A percentile compares a stretch with the other conserved stretches of the same genome.
phyloP scores from a whole-genome alignment of 2,113 vertebrate species.

The Fulica atra region DNA sequence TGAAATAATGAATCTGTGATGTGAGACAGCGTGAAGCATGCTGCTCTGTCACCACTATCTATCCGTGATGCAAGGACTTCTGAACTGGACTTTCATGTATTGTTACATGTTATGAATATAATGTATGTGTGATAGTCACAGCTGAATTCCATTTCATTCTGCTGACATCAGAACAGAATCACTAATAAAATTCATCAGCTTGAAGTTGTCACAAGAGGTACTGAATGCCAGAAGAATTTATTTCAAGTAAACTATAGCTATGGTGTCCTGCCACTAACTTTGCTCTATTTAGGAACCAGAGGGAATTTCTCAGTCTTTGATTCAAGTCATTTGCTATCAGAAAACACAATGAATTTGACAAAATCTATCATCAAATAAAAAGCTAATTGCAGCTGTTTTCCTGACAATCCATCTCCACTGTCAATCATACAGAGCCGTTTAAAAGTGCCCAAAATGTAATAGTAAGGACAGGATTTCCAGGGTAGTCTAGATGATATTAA shows the following conservation, averaged over 20 bases:
- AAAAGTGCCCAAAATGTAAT: background rate
- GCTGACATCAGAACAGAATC: background rate
- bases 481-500: background rate
- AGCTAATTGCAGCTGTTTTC: background rate
- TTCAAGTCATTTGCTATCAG: background rate
- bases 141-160: background rate
- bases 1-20: background rate
- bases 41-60: background rate
- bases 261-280: background rate
- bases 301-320: background rate
- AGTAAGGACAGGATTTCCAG: background rate
- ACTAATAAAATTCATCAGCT: background rate
- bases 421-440: background rate
- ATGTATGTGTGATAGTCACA: background rate
- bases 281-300: background rate
- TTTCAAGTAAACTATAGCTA: background rate
- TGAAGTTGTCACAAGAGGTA: background rate
- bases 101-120: fast-evolving
- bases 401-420: background rate
- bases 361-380: background rate
- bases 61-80: background rate
- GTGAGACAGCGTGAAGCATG: background rate
- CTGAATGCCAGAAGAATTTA: background rate
- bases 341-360: background rate
- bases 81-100: background rate